Evolutionary conservation across 2,797 vertebrate genomes (phyloP).

Genomic region (Mus caroli): DNA sequence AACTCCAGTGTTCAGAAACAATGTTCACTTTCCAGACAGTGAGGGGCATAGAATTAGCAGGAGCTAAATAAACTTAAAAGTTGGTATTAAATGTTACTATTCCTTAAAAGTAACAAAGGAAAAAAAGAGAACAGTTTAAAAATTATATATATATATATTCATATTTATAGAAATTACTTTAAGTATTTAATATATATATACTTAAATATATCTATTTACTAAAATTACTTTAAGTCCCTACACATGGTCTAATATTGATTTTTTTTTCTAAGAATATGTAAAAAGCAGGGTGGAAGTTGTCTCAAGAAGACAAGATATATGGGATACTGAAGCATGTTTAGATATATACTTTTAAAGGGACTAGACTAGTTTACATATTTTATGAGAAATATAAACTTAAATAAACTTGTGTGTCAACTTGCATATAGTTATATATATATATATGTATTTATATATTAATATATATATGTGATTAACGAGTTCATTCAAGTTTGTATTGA

Average conservation of each 20-base stretch:
- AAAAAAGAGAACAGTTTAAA: slow-evolving; percentile 66
- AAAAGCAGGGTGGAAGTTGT: slow-evolving; percentile 1
- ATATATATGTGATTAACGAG: slow-evolving; percentile 49
- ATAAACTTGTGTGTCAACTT: slow-evolving; percentile 63
- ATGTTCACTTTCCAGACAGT: slow-evolving; percentile 52
- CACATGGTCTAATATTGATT: slow-evolving; percentile 53
- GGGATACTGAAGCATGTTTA: background rate
- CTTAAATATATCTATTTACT: background rate
- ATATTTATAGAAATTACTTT: slow-evolving; percentile 19
- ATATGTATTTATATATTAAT: too few species aligned
- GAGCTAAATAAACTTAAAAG: slow-evolving; percentile 30
- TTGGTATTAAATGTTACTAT: slow-evolving; percentile 59
- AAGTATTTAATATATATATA: background rate
- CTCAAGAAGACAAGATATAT: slow-evolving; percentile 13
- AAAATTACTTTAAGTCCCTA: slow-evolving; percentile 24
- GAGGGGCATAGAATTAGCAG: slow-evolving; percentile 51
- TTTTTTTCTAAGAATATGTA: slow-evolving; percentile 5
- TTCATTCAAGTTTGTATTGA: slow-evolving; percentile 25
- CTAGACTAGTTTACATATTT: slow-evolving; percentile 42
- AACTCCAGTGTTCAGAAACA: slow-evolving; percentile 63
- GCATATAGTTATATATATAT: slow-evolving; percentile 42
- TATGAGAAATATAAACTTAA: slow-evolving; percentile 56
- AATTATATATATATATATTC: background rate
- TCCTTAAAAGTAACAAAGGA: slow-evolving; percentile 20
- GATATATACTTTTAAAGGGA: slow-evolving; percentile 63